A percentile compares a stretch with the other conserved stretches of the same genome.
These are phyloP conservation scores for Camelus bactrianus DNA, from an alignment of 2,113 vertebrate genomes.

Conservation along the genomic window DNA sequence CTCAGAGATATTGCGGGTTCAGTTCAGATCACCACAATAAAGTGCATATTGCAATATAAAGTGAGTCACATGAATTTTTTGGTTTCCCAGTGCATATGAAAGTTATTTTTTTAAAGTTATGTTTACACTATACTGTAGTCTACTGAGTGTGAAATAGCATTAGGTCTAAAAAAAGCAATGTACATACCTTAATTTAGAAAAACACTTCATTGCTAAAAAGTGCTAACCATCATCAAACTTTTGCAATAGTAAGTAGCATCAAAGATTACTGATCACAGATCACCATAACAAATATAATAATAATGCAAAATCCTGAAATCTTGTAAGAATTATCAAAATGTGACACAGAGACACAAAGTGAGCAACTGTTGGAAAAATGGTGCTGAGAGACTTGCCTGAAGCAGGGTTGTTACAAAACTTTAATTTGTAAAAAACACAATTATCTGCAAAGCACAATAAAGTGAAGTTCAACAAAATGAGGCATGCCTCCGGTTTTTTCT, in stretches of 20 bases:
- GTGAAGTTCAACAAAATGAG: neutral
- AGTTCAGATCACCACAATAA: neutral
- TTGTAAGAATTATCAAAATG: neutral
- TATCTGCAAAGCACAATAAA: neutral
- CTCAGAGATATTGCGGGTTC: neutral
- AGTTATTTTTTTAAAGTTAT: neutral
- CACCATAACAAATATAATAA: neutral
- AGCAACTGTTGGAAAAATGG: neutral
- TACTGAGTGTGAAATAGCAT: neutral
- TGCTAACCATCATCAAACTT: neutral
- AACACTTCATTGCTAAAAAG: neutral
- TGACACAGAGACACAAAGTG: neutral
- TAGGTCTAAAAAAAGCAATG: neutral
- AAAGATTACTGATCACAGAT: neutral
- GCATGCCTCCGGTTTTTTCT: neutral
- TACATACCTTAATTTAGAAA: neutral
- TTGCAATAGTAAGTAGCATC: neutral
- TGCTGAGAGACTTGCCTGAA: neutral
- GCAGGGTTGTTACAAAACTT: neutral
- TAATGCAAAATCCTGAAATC: neutral
- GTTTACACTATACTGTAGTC: neutral
- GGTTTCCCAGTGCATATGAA: neutral
- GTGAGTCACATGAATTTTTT: neutral
- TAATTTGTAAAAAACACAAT: neutral
- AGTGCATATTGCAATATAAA: neutral